These are phyloP conservation scores for Stichopus chloronotus DNA, from an alignment of 35 echinoderm and acorn worm species.

Conservation along the genomic window DNA sequence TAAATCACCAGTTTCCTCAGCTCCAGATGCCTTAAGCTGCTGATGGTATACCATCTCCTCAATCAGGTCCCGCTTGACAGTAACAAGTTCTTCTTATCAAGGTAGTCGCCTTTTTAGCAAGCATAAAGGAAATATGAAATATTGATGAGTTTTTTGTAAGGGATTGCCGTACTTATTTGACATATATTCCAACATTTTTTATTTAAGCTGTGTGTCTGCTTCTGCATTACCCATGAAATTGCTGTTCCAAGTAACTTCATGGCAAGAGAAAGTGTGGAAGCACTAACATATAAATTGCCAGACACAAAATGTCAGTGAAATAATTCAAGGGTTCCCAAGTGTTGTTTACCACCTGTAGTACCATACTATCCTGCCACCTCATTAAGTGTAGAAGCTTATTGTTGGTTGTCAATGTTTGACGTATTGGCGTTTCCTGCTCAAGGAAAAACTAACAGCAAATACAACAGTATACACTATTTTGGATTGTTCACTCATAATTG, in stretches of 20 bases:
- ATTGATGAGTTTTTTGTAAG: slow-evolving; percentile 31
- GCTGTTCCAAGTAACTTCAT: not conserved
- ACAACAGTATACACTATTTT: too few relatives aligned
- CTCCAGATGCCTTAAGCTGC: not conserved
- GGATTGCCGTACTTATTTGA: slow-evolving; percentile 19
- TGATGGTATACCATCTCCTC: slow-evolving; percentile 21
- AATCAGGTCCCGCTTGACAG: slow-evolving; percentile 13
- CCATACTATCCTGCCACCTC: slow-evolving; percentile 37
- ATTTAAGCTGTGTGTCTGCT: not conserved
- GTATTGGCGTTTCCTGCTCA: slow-evolving; percentile 16
- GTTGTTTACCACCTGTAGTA: slow-evolving; percentile 6
- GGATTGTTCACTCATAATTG: too few relatives aligned
- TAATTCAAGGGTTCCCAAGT: not conserved
- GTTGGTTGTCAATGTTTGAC: not conserved
- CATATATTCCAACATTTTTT: not conserved
- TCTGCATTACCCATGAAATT: not conserved
- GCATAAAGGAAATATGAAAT: slow-evolving; percentile 18
- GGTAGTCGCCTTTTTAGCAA: slow-evolving; percentile 27
- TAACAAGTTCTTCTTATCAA: slow-evolving; percentile 32
- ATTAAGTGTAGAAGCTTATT: not conserved
- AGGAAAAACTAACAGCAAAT: too few relatives aligned
- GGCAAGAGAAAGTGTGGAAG: not conserved
- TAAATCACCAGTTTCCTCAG: slow-evolving; percentile 35
- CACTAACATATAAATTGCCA: slow-evolving; percentile 4
- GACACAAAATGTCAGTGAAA: slow-evolving; percentile 26